Evolutionary conservation across 2,888 invertebrate species (phyloP).

Genomic region (Hypomecis punctinalis): DNA sequence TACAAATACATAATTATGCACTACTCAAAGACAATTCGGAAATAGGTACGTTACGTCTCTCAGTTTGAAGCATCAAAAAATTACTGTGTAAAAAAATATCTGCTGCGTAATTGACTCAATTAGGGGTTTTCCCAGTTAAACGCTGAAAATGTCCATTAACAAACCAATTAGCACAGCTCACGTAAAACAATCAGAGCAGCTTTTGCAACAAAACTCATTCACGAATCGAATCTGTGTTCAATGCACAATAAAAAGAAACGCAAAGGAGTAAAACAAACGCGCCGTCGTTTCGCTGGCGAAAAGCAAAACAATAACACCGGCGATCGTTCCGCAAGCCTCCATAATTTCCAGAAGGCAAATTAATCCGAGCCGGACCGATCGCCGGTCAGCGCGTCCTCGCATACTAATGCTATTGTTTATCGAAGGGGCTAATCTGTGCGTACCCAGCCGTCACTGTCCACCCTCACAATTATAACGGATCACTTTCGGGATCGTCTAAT

Average conservation of each 20-base stretch:
- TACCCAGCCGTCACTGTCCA: constrained; percentile 82
- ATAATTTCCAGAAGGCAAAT: constrained; percentile 83
- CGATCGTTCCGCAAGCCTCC: constrained; percentile 70
- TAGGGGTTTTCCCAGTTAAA: not conserved
- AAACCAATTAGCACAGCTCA: not conserved
- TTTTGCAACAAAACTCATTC: constrained; percentile 2
- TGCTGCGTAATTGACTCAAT: too few relatives aligned
- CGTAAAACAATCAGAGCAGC: not conserved
- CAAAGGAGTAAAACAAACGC: constrained; percentile 45
- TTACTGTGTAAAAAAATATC: too few relatives aligned
- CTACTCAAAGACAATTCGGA: too few relatives aligned
- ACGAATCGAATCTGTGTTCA: constrained; percentile 6
- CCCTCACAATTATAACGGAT: constrained; percentile 82
- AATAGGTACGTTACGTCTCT: too few relatives aligned
- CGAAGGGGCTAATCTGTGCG: constrained; percentile 84
- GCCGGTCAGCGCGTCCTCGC: constrained; percentile 83
- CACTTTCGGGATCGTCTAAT: constrained; percentile 79
- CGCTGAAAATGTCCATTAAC: not conserved
- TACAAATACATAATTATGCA: too few relatives aligned
- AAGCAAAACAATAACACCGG: constrained; percentile 75
- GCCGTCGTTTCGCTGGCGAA: constrained; percentile 49
- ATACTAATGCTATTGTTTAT: constrained; percentile 86
- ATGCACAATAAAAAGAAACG: constrained; percentile 6
- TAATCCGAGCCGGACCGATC: constrained; percentile 83
- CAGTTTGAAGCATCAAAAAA: too few relatives aligned